Base-by-base conservation (phyloP, 2,797 vertebrate genomes). In the Myiotriccus ornatus region DNA sequence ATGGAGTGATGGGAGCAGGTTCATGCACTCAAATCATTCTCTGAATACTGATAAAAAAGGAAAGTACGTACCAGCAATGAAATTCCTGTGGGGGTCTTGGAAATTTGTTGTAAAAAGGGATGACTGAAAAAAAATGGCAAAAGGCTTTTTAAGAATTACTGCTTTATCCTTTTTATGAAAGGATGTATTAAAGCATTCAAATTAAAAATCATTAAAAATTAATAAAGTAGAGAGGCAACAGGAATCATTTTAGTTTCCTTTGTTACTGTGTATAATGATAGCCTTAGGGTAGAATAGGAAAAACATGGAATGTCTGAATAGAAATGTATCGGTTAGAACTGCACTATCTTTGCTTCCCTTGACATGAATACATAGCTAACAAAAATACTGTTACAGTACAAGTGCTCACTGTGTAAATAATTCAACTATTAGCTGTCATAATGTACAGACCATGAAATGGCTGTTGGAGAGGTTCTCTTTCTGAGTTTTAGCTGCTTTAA, bases 191-290 rank as follows among this genome's bases (percentile, higher is more conserved):
- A 93, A 69, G 35, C 39, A 79, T 91, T 86, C 50, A 82, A 80
- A 93, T 96, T 94, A 95, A 94, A 96, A 95, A 71, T 71, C 32
- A 73, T 92, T 94, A 75, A 94, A 93, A 41, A 94, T 95, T 91
- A 87, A 96, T 96, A 95, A 80, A 91, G 69, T 79, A 92, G 49
- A 69, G 47, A 89, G 47, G 76, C 74, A 95, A 78, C 53, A 94
- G 82, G 84, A 95, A 92, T 64, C 0, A 67, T 88, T 95, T 91
- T 80, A 56, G 91, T 96, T 94, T 94, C 37, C 27, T 91, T 94
- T 0, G 1, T 95, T 89, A 43, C 62, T 14, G 8, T 65, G 75
- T 84, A n/a, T 94, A 93, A 94, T 87, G 55, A 91, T 75, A 47
- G 84, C 91, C 90, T 81, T 46, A 80, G 91, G 94, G 65, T 35